phyloP scores from a whole-genome alignment of 2,113 vertebrate genomes.

The Eleginops maclovinus region DNA sequence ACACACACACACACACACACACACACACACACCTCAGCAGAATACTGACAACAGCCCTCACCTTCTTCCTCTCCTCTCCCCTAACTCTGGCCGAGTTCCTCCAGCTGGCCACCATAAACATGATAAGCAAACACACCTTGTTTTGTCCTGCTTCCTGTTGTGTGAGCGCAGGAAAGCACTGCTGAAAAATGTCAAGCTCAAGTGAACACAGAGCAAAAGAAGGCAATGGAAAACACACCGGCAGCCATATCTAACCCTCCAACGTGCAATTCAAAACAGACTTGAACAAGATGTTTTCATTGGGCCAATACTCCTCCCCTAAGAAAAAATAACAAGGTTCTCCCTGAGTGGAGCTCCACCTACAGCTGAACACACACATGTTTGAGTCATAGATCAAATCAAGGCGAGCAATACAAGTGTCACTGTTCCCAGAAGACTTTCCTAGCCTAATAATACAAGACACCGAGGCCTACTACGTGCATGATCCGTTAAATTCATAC shows the following conservation, averaged over 20 bases:
- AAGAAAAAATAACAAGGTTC: constrained; percentile 30
- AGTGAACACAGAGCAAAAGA: constrained; percentile 14
- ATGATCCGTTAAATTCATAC: constrained; percentile 2
- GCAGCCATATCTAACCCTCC: constrained; percentile 16
- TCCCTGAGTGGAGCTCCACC: constrained; percentile 73
- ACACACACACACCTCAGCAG: constrained; percentile 7
- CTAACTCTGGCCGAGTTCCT: constrained; percentile 39
- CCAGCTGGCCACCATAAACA: constrained; percentile 57
- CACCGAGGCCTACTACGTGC: background rate
- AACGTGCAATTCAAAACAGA: constrained; percentile 64
- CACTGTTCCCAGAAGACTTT: constrained; percentile 10
- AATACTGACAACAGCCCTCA: constrained; percentile 52
- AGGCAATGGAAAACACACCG: constrained; percentile 21
- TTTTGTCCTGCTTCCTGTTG: constrained; percentile 74
- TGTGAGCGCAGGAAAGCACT: constrained; percentile 9
- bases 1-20: background rate
- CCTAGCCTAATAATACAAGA: constrained; percentile 21
- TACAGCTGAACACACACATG: constrained; percentile 67
- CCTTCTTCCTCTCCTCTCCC: constrained; percentile 50
- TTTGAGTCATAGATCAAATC: constrained; percentile 62
- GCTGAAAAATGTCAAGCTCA: constrained; percentile 43
- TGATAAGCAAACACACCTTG: constrained; percentile 63
- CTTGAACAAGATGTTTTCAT: constrained; percentile 53
- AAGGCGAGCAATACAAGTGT: constrained; percentile 28
- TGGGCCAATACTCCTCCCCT: constrained; percentile 51